Base-by-base conservation (phyloP, 2,888 invertebrate genomes). In the Carpatolechia fugitivella region DNA sequence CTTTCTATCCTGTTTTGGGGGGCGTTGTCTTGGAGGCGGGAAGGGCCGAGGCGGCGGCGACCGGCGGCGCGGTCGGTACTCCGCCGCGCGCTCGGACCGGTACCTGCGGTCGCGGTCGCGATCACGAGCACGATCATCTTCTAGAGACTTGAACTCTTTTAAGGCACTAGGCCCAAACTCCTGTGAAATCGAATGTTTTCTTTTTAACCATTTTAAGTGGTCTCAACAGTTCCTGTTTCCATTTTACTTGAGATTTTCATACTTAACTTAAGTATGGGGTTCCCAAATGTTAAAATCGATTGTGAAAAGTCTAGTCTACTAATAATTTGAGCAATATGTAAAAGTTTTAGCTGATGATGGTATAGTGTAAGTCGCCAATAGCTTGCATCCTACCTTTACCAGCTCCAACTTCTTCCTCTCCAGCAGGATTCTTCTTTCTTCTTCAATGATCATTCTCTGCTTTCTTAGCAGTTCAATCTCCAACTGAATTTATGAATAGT, bases 401-500 rank as follows among this genome's bases (percentile, higher is more conserved):
- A 65, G 59, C 33, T 70, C 66, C 46, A 73, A 57, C 52, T 67
- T 69, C 51, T 67, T 68, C 40, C 63, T 62, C 51, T 71, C 70
- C 49, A 72, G 18, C 8, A 73, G 56, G 14, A 73, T 56, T 53
- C 65, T 66, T 38, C 65, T 62, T 52, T 74, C 70, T 53, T 72
- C 70, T 56, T 69, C 72, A 24, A 74, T 57, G 11, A 73, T 58
- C 51, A 65, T 47, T 40, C 69, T 64, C 54, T 73, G 65, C 54
- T 69, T 70, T 24, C 61, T 67, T 5, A 71, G 58, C 18, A 74
- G 38, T 48, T 72, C 70, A 50, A 71, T 68, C 52, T 71, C 67
- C 57, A 65, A 55, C 74, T 74, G 50, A 31, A 64, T 59, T 20
- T 16, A 3, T n/a, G 16, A 40, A 40, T n/a, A n/a, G n/a, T n/a